A percentile compares a stretch with the other conserved stretches of the same genome.
These are phyloP conservation scores for Lucilia cuprina DNA, from an alignment of 1,140 invertebrate species.

Conservation along the genomic window DNA sequence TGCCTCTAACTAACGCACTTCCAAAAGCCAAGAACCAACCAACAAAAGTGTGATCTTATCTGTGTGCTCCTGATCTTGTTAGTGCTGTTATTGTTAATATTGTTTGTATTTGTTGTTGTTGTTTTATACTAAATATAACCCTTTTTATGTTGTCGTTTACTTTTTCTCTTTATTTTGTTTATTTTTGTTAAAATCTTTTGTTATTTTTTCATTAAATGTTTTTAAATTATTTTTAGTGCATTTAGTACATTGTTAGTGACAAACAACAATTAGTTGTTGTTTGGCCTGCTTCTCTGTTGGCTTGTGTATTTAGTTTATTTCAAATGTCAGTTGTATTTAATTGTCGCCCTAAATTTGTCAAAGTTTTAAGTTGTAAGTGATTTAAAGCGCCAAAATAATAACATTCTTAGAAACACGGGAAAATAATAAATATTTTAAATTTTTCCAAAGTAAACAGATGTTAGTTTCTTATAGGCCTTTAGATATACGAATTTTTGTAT, in stretches of 20 bases:
- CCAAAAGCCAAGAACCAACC: not conserved
- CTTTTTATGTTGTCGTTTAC: not conserved
- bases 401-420: not conserved
- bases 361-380: not conserved
- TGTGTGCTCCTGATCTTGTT: not conserved
- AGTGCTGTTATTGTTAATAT: too few relatives aligned
- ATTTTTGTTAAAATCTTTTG: constrained; percentile 9
- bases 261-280: not conserved
- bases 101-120: not conserved
- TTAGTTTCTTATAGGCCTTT: too few relatives aligned
- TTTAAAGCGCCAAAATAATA: constrained; percentile 10
- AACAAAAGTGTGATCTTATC: not conserved
- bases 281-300: not conserved
- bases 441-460: not conserved
- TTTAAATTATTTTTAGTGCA: constrained; percentile 9
- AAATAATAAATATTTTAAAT: not conserved
- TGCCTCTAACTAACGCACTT: not conserved
- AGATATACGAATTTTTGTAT: too few relatives aligned
- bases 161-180: not conserved
- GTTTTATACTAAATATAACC: constrained; percentile 6
- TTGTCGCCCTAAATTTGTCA: constrained; percentile 22
- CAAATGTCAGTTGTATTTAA: constrained; percentile 29
- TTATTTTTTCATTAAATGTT: constrained; percentile 28
- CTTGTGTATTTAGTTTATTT: constrained; percentile 22
- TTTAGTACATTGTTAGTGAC: too few relatives aligned